Conservation (phyloP, 2,888 invertebrate genomes). For the Tanytarsus gracilentus region DNA sequence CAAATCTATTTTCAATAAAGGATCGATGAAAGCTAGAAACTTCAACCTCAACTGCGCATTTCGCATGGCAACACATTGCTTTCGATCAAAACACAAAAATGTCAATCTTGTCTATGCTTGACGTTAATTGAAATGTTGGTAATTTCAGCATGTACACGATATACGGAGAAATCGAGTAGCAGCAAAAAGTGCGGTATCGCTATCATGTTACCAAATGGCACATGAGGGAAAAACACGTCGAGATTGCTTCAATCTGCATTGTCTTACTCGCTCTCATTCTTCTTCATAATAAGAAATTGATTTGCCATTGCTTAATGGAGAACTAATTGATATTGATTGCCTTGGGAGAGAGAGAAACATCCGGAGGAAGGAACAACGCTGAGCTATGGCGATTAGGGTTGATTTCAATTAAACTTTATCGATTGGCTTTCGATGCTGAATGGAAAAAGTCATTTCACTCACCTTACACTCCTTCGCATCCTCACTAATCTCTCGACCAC, state of each 20-base stretch:
- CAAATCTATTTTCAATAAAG: background rate
- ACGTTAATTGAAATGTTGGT: conserved; percentile 23
- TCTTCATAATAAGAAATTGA: conserved; percentile 6
- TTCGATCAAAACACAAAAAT: background rate
- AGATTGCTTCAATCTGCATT: background rate
- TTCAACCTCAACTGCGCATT: no score
- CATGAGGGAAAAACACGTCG: background rate
- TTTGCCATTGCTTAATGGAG: conserved; percentile 19
- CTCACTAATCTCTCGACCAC: conserved; percentile 41
- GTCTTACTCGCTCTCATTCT: background rate
- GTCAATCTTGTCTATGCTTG: background rate
- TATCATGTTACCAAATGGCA: conserved; percentile 3
- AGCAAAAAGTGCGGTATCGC: background rate
- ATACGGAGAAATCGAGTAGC: no score
- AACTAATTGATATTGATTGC: conserved; percentile 22
- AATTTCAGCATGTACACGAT: no score
- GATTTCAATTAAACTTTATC: background rate
- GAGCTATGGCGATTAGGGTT: background rate
- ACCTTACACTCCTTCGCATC: conserved; percentile 43
- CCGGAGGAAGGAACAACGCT: background rate
- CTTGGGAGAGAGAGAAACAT: no score
- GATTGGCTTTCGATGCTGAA: background rate
- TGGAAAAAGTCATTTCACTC: conserved; percentile 31
- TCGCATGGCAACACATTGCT: background rate
- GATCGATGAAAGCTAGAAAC: background rate